A percentile compares a stretch with the other conserved stretches of the same genome.
Evolutionary conservation across 2,797 vertebrate genomes (phyloP).

Genomic region (Sardinella longiceps): DNA sequence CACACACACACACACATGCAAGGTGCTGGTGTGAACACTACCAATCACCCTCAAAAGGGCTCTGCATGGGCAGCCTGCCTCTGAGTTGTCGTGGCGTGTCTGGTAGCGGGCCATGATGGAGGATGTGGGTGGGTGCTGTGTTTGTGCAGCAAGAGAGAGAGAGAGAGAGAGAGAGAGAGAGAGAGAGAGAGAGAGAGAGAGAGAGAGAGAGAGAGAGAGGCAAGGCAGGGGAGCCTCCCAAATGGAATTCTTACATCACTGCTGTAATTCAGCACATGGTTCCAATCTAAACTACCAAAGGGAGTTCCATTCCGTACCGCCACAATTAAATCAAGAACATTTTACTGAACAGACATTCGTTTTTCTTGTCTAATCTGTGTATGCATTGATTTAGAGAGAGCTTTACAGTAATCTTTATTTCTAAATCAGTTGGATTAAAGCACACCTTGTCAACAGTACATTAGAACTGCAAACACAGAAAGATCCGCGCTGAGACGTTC

Average conservation of each 20-base stretch:
- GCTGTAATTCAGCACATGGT: conserved; percentile 66
- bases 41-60: not conserved
- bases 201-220: not conserved
- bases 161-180: not conserved
- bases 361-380: not conserved
- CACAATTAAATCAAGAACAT: not conserved
- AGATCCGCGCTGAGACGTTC: too few relatives aligned
- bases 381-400: not conserved
- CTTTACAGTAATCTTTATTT: not conserved
- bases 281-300: conserved; percentile 58
- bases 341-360: not conserved
- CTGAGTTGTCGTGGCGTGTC: not conserved
- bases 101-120: not conserved
- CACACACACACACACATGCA: not conserved
- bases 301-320: not conserved
- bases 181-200: too few relatives aligned
- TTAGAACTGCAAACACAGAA: too few relatives aligned
- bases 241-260: conserved; percentile 58
- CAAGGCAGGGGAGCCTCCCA: not conserved
- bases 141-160: not conserved
- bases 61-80: not conserved
- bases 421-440: not conserved
- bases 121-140: not conserved
- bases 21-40: not conserved
- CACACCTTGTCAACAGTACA: not conserved